phyloP scores from a whole-genome alignment of 53 echinoderm and acorn worm genomes.

The Antedon mediterranea region DNA sequence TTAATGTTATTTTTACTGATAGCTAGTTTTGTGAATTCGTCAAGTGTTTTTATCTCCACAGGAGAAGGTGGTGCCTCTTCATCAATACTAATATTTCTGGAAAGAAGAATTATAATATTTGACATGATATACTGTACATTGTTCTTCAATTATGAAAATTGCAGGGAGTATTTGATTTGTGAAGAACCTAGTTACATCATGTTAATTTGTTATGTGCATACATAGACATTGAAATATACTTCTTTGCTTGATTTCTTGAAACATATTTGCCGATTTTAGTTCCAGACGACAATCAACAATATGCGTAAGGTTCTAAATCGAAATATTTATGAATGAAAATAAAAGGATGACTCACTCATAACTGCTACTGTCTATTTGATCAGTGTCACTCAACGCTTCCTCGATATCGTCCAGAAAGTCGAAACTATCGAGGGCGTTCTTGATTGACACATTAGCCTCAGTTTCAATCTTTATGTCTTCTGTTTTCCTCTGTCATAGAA shows the following conservation, averaged over 20 bases:
- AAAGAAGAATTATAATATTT: neutral
- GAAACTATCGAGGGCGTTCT: conserved; percentile 95
- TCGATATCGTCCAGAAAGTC: conserved; percentile 85
- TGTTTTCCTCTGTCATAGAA: conserved; percentile 32
- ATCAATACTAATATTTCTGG: neutral
- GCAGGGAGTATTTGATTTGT: no score
- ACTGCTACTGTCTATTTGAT: conserved; percentile 41
- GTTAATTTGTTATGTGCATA: no score
- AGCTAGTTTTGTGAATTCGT: neutral
- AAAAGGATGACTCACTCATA: conserved; percentile 51
- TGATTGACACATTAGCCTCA: conserved; percentile 52
- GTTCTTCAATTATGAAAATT: no score
- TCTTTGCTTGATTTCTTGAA: no score
- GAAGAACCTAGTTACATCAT: no score
- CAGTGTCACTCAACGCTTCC: conserved; percentile 22
- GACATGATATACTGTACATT: no score
- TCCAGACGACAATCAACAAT: no score
- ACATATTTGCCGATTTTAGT: no score
- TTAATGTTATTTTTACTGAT: neutral
- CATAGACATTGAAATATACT: no score
- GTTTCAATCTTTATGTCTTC: conserved; percentile 57
- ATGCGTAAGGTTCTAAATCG: no score
- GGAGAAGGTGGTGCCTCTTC: neutral
- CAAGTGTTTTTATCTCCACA: neutral
- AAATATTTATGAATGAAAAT: no score